Conservation (phyloP, 2,113 vertebrate species). For the Cyanistes caeruleus region DNA sequence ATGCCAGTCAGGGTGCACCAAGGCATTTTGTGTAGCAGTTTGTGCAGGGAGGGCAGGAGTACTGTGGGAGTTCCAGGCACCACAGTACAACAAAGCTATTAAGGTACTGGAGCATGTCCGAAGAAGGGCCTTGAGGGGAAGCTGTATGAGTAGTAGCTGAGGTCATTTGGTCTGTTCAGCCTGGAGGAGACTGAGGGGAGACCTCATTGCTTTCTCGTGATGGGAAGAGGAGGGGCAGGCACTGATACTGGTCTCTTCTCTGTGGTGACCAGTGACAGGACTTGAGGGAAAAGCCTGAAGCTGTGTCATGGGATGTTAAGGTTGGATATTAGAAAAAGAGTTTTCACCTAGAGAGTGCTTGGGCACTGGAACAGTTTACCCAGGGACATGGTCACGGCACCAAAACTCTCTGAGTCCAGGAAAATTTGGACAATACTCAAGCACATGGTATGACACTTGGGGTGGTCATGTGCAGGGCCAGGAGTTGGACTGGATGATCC, state of each 20-base stretch:
- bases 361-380: neutral
- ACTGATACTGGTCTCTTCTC: neutral
- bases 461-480: neutral
- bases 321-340: neutral
- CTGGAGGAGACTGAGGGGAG: neutral
- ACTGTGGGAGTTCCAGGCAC: neutral
- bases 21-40: neutral
- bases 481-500: neutral
- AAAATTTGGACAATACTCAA: neutral
- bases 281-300: neutral
- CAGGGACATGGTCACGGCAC: neutral
- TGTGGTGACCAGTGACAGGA: neutral
- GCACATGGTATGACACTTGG: neutral
- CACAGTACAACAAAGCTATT: neutral
- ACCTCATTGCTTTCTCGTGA: rapidly evolving
- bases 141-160: neutral
- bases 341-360: neutral
- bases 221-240: neutral
- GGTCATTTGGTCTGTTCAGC: neutral
- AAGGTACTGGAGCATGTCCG: neutral
- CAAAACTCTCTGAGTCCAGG: neutral
- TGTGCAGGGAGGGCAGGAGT: neutral
- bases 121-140: neutral
- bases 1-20: neutral
- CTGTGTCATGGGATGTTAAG: neutral